These are phyloP conservation scores for Pollimyrus isidori DNA, from an alignment of 2,113 vertebrate species.

Conservation along the genomic window DNA sequence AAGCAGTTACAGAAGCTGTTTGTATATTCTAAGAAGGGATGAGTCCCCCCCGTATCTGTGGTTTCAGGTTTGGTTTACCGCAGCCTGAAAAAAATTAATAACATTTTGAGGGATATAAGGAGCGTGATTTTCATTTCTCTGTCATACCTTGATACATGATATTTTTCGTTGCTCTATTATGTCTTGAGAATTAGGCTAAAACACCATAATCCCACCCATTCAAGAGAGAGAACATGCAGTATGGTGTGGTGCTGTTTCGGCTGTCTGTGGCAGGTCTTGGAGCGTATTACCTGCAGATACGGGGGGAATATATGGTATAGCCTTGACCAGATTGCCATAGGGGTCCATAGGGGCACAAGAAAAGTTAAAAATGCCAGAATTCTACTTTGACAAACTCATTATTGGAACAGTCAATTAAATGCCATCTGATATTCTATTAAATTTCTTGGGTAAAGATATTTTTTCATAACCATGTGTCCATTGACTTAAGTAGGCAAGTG, in stretches of 20 bases:
- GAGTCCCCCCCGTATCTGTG: background rate
- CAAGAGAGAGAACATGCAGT: background rate
- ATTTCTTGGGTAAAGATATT: background rate
- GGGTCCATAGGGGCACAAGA: background rate
- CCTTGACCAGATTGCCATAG: background rate
- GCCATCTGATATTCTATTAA: background rate
- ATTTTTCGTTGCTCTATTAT: background rate
- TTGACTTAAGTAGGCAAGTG: background rate
- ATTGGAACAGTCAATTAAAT: background rate
- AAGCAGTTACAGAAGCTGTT: background rate
- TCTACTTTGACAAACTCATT: background rate
- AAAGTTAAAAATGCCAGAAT: background rate
- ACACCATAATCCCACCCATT: background rate
- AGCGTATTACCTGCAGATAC: background rate
- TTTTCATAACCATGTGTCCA: background rate
- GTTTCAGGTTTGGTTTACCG: background rate
- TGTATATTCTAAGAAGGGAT: background rate
- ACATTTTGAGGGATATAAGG: background rate
- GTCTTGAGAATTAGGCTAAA: background rate
- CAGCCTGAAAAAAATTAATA: background rate
- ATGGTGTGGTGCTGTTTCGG: background rate
- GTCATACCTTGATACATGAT: background rate
- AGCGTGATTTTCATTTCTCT: background rate
- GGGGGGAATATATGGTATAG: background rate
- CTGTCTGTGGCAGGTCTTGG: background rate